Percentiles rank a stretch among this genome's conserved stretches.
Evolutionary conservation across 2,797 vertebrate genomes (phyloP).

Genomic region (Phaenicophaeus curvirostris): DNA sequence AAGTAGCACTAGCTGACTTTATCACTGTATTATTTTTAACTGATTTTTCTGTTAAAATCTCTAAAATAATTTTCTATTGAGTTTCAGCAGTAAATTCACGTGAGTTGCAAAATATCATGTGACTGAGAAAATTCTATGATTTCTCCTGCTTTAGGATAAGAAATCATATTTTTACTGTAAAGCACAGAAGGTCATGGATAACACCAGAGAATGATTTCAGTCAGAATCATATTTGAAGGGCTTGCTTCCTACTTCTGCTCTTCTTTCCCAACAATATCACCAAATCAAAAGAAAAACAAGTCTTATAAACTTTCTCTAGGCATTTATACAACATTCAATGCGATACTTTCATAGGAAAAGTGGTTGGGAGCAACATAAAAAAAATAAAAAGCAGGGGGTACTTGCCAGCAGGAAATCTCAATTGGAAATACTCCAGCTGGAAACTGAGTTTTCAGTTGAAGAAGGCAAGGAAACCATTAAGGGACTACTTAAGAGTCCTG

Average conservation of each 20-base stretch:
- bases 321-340: background rate
- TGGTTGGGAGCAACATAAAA: background rate
- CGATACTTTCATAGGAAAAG: background rate
- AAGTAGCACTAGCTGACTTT: background rate
- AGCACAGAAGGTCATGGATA: background rate
- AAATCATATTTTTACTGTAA: background rate
- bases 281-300: background rate
- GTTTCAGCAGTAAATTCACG: background rate
- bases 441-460: background rate
- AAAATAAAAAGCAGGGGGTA: background rate
- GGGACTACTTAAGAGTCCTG: background rate
- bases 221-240: background rate
- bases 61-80: background rate
- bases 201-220: background rate
- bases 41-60: background rate
- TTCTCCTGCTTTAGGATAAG: background rate
- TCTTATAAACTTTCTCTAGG: background rate
- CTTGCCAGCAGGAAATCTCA: background rate
- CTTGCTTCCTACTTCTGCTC: background rate
- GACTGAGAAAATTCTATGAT: background rate
- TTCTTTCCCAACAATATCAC: background rate
- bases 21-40: background rate
- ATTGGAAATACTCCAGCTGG: background rate
- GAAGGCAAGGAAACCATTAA: background rate
- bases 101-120: background rate